phyloP scores from a whole-genome alignment of 1,140 invertebrate species.

The Drosophila nigromelanica region DNA sequence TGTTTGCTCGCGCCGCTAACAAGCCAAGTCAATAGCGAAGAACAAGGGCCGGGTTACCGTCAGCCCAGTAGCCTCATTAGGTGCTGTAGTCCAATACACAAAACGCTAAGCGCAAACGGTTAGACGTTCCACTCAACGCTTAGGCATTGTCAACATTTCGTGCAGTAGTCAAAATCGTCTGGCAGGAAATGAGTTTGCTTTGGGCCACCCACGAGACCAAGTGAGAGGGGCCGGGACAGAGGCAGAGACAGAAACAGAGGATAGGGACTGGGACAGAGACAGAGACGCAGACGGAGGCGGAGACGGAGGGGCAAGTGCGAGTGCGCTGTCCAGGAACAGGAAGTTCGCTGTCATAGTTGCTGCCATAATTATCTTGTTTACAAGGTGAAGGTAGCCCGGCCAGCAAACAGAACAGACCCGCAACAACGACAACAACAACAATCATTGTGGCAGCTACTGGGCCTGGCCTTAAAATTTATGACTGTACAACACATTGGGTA shows the following conservation, averaged over 20 bases:
- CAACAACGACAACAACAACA: slow-evolving; percentile 32
- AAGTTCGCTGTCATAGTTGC: slow-evolving; percentile 81
- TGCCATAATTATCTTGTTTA: slow-evolving; percentile 83
- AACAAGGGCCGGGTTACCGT: slow-evolving; percentile 18
- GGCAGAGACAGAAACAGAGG: neutral
- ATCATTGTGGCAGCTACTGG: slow-evolving; percentile 13
- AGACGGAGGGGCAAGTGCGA: neutral
- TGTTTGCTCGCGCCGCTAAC: slow-evolving; percentile 52
- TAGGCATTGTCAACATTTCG: slow-evolving; percentile 74
- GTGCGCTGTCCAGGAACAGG: slow-evolving; percentile 54
- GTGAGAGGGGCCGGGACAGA: neutral
- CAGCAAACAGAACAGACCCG: slow-evolving; percentile 23
- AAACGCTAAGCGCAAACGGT: slow-evolving; percentile 45
- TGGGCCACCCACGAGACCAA: slow-evolving; percentile 29
- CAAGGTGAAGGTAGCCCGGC: slow-evolving; percentile 73
- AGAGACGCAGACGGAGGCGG: neutral
- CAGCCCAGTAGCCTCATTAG: slow-evolving; percentile 61
- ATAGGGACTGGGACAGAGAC: neutral
- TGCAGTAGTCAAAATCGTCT: slow-evolving; percentile 67
- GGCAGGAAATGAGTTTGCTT: slow-evolving; percentile 80
- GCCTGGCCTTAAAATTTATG: slow-evolving; percentile 70
- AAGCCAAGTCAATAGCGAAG: slow-evolving; percentile 64
- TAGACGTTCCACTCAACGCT: slow-evolving; percentile 13
- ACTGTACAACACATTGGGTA: slow-evolving; percentile 79
- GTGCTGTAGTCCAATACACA: slow-evolving; percentile 21